These are phyloP conservation scores for Chiroxiphia lanceolata DNA, from an alignment of 2,797 vertebrate genomes.

Conservation along the genomic window DNA sequence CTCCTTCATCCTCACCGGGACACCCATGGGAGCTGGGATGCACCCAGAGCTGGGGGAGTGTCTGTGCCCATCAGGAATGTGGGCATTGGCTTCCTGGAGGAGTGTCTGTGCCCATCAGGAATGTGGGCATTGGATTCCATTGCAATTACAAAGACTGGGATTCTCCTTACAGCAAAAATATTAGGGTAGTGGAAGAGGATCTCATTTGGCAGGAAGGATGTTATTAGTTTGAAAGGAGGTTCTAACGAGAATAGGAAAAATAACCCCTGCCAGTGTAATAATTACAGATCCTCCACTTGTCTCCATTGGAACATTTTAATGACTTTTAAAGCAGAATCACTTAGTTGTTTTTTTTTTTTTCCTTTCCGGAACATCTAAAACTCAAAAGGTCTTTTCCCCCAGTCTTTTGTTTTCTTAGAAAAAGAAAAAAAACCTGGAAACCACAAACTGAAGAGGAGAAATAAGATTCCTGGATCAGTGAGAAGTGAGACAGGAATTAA, in stretches of 20 bases:
- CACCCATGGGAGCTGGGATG: neutral
- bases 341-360: neutral
- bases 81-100: accelerated
- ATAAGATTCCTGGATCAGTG: neutral
- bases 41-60: neutral
- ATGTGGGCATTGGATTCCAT: accelerated
- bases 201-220: neutral
- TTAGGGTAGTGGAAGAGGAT: neutral
- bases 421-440: neutral
- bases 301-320: neutral
- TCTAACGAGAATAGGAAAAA: neutral
- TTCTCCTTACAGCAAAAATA: neutral
- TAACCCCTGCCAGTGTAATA: neutral
- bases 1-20: accelerated
- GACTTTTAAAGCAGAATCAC: neutral
- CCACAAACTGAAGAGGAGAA: neutral
- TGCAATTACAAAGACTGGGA: accelerated
- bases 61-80: neutral
- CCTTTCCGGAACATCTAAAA: neutral
- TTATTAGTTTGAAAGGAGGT: neutral
- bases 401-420: neutral
- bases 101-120: neutral
- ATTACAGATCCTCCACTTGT: neutral
- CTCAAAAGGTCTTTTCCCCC: neutral
- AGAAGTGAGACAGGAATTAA: neutral